Base-by-base conservation (phyloP, 2,113 vertebrate genomes). In the Caranx ignobilis region DNA sequence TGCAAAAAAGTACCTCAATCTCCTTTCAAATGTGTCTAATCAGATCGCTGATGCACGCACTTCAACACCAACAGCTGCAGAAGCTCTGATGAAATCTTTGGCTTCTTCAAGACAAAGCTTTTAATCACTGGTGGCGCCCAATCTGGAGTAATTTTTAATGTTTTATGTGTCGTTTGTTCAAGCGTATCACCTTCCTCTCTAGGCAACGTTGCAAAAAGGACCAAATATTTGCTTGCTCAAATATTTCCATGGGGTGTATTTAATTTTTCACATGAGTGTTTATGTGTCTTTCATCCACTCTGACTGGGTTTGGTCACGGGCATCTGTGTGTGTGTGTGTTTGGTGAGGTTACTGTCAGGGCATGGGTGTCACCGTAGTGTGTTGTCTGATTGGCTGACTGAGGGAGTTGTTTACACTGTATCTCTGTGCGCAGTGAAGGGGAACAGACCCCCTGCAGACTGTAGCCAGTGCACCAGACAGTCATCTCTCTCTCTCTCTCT, bases 391-490 rank as follows among this genome's bases (percentile, higher is more conserved):
- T 92, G 91, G 91, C 69, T 80, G 87, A 87, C 82, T 4, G 72
- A 59, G 65, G 56, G 48, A 79, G 67, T 84, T 91, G 89, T 92
- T 94, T 90, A 83, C 65, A 71, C 65, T 79, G 86, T 83, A 79
- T 90, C 72, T 78, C 37, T 81, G 79, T 91, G 86, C 77, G 82
- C 89, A 86, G 67, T 86, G 77, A 91, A 86, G 83, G 39, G 79
- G 87, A 93, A 91, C 86, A 86, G 89, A 91, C 92, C 88, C 86
- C 88, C 84, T 84, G 70, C 91, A 91, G 89, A 86, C 82, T 70
- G 55, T 34, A 87, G 73, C 82, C 84, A 77, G 73, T 71, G 67
- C 82, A 85, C 79, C 84, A 92, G 89, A 92, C 89, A 89, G 77
- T 76, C 83, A 68, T 61, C 67, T 21, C 62, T 69, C 62, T 47